A percentile compares a stretch with the other conserved stretches of the same genome.
Evolutionary conservation across 2,797 vertebrate species (phyloP).

Genomic region (Gymnoscopelus braueri): DNA sequence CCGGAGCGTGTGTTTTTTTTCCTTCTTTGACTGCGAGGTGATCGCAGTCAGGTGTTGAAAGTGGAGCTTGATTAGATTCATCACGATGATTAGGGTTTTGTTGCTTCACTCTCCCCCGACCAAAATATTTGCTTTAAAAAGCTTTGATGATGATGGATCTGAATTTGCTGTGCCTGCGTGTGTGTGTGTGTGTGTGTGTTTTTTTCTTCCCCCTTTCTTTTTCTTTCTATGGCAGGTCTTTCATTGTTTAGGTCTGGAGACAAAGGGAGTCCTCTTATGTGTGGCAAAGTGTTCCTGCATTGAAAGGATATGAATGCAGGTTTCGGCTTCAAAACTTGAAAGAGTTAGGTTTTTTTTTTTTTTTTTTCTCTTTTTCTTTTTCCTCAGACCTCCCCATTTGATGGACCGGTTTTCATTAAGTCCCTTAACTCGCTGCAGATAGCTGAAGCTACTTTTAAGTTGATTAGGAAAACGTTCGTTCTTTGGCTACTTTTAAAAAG

Average conservation of each 20-base stretch:
- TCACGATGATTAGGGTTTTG: constrained; percentile 19
- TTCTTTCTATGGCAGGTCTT: constrained; percentile 20
- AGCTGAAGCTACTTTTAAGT: constrained; percentile 67
- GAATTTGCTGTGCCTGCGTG: not conserved
- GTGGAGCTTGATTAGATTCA: constrained; percentile 18
- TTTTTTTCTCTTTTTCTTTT: not conserved
- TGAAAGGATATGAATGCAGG: constrained; percentile 31
- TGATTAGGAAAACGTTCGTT: constrained; percentile 56
- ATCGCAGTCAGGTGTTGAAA: constrained; percentile 30
- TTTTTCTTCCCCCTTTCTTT: not conserved
- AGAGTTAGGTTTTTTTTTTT: not conserved
- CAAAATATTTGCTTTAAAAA: constrained; percentile 11
- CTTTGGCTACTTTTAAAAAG: constrained; percentile 35
- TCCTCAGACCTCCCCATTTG: constrained; percentile 26
- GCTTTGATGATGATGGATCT: constrained; percentile 6
- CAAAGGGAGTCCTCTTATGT: constrained; percentile 2
- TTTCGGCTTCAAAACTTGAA: constrained; percentile 24
- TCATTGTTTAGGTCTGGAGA: constrained; percentile 16
- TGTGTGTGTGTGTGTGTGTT: too few relatives aligned
- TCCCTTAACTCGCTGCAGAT: constrained; percentile 67
- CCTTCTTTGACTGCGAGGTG: constrained; percentile 6
- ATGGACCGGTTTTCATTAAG: constrained; percentile 67
- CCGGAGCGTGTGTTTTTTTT: constrained; percentile 5
- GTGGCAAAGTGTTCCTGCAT: constrained; percentile 3
- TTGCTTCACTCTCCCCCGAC: constrained; percentile 1